Conservation (phyloP, 1,140 invertebrate species). For the Drosophila sp. region DNA sequence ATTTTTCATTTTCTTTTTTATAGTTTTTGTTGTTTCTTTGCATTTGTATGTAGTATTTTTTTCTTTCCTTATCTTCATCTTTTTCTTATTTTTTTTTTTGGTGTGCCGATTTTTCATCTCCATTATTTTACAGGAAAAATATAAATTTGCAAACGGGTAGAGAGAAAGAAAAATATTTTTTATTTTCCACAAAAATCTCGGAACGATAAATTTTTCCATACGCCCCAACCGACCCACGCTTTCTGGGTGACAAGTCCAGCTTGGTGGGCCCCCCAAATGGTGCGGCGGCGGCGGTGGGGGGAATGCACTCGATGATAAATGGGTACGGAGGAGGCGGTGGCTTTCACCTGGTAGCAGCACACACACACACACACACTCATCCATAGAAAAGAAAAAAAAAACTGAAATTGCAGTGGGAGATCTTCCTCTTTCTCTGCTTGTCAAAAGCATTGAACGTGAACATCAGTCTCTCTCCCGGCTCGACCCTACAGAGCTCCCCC, state of each 20-base stretch:
- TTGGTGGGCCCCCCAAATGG: conserved; percentile 11
- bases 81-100: conserved; percentile 46
- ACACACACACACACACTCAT: not conserved
- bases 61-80: conserved; percentile 15
- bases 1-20: conserved; percentile 44
- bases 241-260: conserved; percentile 70
- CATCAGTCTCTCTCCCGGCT: conserved; percentile 43
- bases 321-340: conserved; percentile 62
- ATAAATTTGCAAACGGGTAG: conserved; percentile 73
- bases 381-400: conserved; percentile 42
- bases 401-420: conserved; percentile 30
- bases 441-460: conserved; percentile 74
- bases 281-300: not conserved
- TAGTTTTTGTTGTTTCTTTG: conserved; percentile 29
- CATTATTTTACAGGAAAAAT: conserved; percentile 77
- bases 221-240: conserved; percentile 27
- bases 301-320: conserved; percentile 64
- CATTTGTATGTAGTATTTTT: conserved; percentile 21
- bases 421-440: conserved; percentile 60
- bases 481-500: conserved; percentile 26
- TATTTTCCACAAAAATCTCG: conserved; percentile 56
- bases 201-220: conserved; percentile 70
- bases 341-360: conserved; percentile 62
- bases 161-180: conserved; percentile 67
- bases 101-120: conserved; percentile 71